Evolutionary conservation across 2,888 invertebrate species (phyloP), one percentile per base, ranked within the genome.

Genomic region (Harpalus rubripes): DNA sequence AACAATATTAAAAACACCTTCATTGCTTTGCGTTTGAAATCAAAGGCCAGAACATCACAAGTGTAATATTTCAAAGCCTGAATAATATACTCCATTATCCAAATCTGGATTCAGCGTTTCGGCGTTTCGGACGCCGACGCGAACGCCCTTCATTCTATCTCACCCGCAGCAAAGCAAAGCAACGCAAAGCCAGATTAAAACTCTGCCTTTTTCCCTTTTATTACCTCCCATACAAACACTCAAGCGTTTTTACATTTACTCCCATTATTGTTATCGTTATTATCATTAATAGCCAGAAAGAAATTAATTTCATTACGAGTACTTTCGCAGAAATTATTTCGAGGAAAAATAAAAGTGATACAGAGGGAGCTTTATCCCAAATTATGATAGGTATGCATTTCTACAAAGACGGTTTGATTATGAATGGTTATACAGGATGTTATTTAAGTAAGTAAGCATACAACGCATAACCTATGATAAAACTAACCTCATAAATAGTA

Each of bases 1-100:
- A 68, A 39, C 68, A 68, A 68, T 41, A 68, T 68, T 68, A 68
- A 68, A 68, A 68, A 68, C 68, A 68, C 39, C 68, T 68, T 26
- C 15, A 32, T 26, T 10, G 32, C 68, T 26, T 41, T 68, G 68
- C 32, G 68, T 68, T 68, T 68, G 68, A 68, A 68, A 68, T 39
- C 68, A 68, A 68, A 68, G 32, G 32, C 39, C n/a, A 68, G 68
- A 15, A 68, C 68, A 32, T 68, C 68, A 39, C 39, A 32, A 68
- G 68, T 32, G 7, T 68, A 15, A 68, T 68, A 39, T 68, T 68
- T 68, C 68, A 68, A 68, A 68, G 68, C 15, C 2, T 26, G 68
- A 68, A 68, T 68, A 68, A 68, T 68, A 39, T 68, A n/a, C 39
- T 68, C 68, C 68, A 68, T 68, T 68, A 39, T 68, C 68, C 39